Percentiles rank a stretch among this genome's conserved stretches.
Evolutionary conservation across 2,113 vertebrate species (phyloP).

Genomic region (Heterotis niloticus): DNA sequence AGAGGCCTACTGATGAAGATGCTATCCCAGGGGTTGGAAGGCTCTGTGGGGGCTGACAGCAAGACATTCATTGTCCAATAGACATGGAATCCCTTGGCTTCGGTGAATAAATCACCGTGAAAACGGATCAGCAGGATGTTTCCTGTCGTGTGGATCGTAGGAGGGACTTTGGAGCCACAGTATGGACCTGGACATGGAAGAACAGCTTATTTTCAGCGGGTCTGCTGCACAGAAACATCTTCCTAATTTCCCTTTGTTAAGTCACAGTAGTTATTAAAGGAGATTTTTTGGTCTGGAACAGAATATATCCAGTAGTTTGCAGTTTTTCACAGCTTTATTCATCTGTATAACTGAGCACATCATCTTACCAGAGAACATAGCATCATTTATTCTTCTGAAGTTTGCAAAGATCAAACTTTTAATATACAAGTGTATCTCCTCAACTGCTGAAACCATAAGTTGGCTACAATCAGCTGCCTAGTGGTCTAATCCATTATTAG

Average conservation of each 20-base stretch:
- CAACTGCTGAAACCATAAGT: no score
- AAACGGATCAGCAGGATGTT: slow-evolving; percentile 59
- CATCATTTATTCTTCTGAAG: no score
- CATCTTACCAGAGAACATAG: no score
- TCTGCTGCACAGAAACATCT: no score
- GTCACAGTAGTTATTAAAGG: not conserved
- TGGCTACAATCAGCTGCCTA: no score
- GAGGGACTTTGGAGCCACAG: slow-evolving; percentile 57
- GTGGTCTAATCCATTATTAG: no score
- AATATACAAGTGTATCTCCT: no score
- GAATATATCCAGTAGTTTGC: no score
- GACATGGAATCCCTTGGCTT: slow-evolving; percentile 65
- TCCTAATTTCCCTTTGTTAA: not conserved
- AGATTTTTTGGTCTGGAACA: no score
- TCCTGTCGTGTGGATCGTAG: slow-evolving; percentile 46
- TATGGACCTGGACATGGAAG: slow-evolving; percentile 56
- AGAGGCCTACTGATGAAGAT: slow-evolving; percentile 56
- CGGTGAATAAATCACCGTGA: slow-evolving; percentile 58
- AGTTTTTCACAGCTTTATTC: no score
- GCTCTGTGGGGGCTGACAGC: slow-evolving; percentile 58
- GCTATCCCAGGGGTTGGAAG: slow-evolving; percentile 63
- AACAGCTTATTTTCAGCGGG: not conserved
- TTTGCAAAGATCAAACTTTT: no score
- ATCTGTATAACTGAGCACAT: no score
- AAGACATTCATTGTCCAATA: slow-evolving; percentile 60